Evolutionary conservation across 2,888 invertebrate species (phyloP).

Genomic region (Amblyteles armatorius): DNA sequence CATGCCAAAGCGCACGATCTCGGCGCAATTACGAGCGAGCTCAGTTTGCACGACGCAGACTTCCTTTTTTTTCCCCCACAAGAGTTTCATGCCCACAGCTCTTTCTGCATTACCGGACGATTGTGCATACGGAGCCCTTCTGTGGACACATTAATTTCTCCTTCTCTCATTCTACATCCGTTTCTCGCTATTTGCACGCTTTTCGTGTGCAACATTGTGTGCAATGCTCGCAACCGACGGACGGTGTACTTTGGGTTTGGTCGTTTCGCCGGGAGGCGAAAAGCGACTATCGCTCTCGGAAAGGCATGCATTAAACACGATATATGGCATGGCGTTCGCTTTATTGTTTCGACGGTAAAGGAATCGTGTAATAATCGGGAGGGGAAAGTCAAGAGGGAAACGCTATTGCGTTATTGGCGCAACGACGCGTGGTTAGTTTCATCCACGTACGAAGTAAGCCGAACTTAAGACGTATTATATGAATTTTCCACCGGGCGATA

Average conservation of each 20-base stretch:
- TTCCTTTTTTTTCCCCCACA: conserved; percentile 12
- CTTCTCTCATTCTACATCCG: conserved; percentile 47
- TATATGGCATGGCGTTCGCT: background rate
- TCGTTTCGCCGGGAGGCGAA: background rate
- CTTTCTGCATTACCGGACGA: conserved; percentile 11
- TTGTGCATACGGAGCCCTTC: background rate
- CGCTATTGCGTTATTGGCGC: conserved; percentile 14
- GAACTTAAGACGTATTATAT: background rate
- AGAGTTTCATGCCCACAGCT: conserved; percentile 10
- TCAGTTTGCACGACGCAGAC: conserved; percentile 40
- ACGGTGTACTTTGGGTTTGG: conserved; percentile 1
- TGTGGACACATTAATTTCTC: conserved; percentile 41
- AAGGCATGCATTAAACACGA: conserved; percentile 24
- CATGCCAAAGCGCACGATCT: conserved; percentile 57
- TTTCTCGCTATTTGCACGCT: conserved; percentile 37
- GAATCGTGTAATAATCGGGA: conserved; percentile 27
- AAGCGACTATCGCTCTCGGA: conserved; percentile 6
- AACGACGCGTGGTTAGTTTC: conserved; percentile 5
- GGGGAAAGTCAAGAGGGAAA: conserved; percentile 36
- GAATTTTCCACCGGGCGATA: too few relatives aligned
- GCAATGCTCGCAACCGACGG: background rate
- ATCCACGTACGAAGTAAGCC: background rate
- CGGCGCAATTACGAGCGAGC: conserved; percentile 50
- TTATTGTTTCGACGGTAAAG: conserved; percentile 15
- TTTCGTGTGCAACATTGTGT: background rate